phyloP scores from a whole-genome alignment of 2,113 vertebrate species.

The Anseranas semipalmata region DNA sequence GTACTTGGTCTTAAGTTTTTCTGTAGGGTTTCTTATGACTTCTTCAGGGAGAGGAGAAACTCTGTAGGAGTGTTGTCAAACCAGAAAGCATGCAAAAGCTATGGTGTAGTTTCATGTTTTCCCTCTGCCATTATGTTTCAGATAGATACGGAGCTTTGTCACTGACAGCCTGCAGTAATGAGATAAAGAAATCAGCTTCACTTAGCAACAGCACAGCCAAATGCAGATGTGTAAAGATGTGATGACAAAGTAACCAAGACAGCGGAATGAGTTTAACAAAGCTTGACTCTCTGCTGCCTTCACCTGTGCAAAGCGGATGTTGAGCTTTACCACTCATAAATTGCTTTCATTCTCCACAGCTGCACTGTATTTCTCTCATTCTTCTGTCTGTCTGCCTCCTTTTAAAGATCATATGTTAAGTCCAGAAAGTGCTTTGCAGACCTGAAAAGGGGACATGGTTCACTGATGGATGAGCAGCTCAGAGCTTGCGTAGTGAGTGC shows the following conservation, averaged over 20 bases:
- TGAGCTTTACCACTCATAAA: neutral
- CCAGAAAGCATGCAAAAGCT: neutral
- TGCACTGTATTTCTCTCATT: neutral
- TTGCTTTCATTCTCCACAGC: accelerated
- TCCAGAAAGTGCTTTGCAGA: neutral
- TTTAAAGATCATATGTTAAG: neutral
- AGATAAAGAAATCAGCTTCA: slow-evolving; percentile 65
- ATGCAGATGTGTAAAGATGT: slow-evolving; percentile 62
- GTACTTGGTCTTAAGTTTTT: neutral
- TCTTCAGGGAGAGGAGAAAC: neutral
- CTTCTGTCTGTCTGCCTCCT: neutral
- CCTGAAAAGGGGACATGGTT: neutral
- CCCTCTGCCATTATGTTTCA: slow-evolving; percentile 13
- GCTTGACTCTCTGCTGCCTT: neutral
- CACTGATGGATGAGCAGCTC: neutral
- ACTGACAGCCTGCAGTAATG: slow-evolving; percentile 39
- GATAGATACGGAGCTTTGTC: slow-evolving; percentile 37
- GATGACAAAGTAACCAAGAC: slow-evolving; percentile 24
- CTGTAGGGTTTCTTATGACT: neutral
- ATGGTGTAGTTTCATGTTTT: slow-evolving; percentile 10
- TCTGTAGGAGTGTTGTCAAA: neutral
- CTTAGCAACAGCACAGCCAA: slow-evolving; percentile 56
- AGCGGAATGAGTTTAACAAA: neutral
- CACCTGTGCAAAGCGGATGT: neutral
- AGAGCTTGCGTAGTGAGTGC: neutral